phyloP scores from a whole-genome alignment of 1,140 invertebrate genomes.

The Battus philenor region DNA sequence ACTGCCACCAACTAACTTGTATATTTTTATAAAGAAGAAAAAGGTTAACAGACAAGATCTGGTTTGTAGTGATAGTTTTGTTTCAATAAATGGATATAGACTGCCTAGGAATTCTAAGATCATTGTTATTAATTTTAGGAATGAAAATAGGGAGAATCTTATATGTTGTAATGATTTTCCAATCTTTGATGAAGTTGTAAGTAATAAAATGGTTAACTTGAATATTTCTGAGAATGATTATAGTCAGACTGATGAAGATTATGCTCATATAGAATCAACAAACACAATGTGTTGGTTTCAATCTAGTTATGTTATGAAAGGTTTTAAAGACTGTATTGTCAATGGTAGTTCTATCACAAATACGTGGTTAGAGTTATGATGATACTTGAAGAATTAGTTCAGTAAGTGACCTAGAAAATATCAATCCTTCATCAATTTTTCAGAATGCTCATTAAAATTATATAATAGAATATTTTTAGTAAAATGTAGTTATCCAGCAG shows the following conservation, averaged over 20 bases:
- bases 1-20: slow-evolving; percentile 55
- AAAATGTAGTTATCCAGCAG: too few species aligned
- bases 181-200: slow-evolving; percentile 48
- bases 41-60: slow-evolving; percentile 27
- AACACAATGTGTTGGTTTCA: slow-evolving; percentile 52
- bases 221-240: slow-evolving; percentile 19
- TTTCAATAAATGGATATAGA: slow-evolving; percentile 40
- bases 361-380: slow-evolving; percentile 43
- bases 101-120: slow-evolving; percentile 51
- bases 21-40: slow-evolving; percentile 57
- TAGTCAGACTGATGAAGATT: slow-evolving; percentile 25
- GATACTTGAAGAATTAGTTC: neutral
- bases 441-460: too few species aligned
- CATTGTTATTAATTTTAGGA: slow-evolving; percentile 47
- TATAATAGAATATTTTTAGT: too few species aligned
- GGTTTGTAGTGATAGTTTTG: slow-evolving; percentile 46
- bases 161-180: slow-evolving; percentile 57
- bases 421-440: too few species aligned
- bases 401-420: too few species aligned
- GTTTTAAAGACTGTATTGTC: slow-evolving; percentile 62
- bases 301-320: slow-evolving; percentile 63
- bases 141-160: slow-evolving; percentile 30
- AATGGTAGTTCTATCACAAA: slow-evolving; percentile 60
- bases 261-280: slow-evolving; percentile 52
- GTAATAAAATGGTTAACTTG: slow-evolving; percentile 28